Evolutionary conservation across 1,140 invertebrate genomes (phyloP).

Genomic region (Musca domestica): DNA sequence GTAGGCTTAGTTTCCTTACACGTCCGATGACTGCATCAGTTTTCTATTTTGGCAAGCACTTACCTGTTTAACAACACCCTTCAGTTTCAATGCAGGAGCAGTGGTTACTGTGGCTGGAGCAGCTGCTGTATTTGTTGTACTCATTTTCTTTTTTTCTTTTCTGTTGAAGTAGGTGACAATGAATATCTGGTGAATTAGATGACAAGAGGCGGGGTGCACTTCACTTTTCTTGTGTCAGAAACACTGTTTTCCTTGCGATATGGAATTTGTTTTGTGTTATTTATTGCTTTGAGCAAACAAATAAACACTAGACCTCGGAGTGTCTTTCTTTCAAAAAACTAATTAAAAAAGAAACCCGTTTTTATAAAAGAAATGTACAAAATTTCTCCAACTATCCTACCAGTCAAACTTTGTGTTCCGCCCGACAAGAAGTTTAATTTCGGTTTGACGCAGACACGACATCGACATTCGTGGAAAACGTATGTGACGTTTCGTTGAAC

Average conservation of each 20-base stretch:
- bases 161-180: constrained; percentile 26
- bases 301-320: neutral
- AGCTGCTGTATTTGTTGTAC: constrained; percentile 50
- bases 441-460: constrained; percentile 28
- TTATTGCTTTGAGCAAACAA: constrained; percentile 8
- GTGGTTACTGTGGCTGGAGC: constrained; percentile 36
- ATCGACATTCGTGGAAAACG: constrained; percentile 6
- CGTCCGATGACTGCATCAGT: neutral
- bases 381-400: constrained; percentile 15
- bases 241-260: constrained; percentile 3
- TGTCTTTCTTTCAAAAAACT: neutral
- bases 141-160: constrained; percentile 37
- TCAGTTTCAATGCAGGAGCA: constrained; percentile 41
- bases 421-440: constrained; percentile 27
- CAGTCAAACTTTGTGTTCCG: constrained; percentile 19
- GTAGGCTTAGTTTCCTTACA: neutral
- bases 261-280: constrained; percentile 6
- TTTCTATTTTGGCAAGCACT: constrained; percentile 26
- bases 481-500: constrained; percentile 2
- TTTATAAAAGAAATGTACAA: constrained; percentile 9
- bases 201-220: constrained; percentile 17
- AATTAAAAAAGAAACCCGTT: constrained; percentile 12
- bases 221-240: neutral
- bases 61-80: constrained; percentile 50
- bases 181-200: constrained; percentile 14